Evolutionary conservation across 2,113 vertebrate genomes (phyloP), one percentile per base, ranked within the genome.

Genomic region (Hucho hucho): DNA sequence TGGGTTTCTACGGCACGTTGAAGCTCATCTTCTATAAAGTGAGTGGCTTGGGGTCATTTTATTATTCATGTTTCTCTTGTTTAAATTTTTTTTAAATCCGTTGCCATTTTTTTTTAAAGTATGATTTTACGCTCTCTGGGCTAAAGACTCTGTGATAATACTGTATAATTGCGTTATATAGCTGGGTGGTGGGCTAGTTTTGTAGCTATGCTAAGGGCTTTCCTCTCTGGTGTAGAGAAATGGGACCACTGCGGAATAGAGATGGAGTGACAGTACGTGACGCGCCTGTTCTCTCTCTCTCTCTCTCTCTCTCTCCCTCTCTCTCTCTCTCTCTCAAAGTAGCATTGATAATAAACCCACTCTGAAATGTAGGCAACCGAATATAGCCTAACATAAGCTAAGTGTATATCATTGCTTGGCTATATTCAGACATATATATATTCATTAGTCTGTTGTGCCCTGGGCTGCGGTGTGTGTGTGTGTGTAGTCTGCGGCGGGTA

Each of bases 11-110:
- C 95, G 96, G 96, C 89, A 96, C 95, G 88, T 91, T 97, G 92
- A 98, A 98, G 93, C 97, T 97, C 94, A 97, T 98, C 91, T 98
- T 98, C 94, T 96, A 95, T 90, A 97, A 98, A 95, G 96, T 97
- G 93, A 97, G 96, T 95, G 91, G 59, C 2, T 32, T 1, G 24
- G 65, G 69, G 29, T 1, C 29, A 43, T 12, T 16, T 16, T 1
- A 1, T 0, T 0, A 5, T 0, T 5, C 0, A 5, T 29, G 1
- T 32, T 9, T 3, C 6, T 22, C 26, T n/a, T n/a, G n/a, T n/a
- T n/a, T n/a, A n/a, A n/a, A 29, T 18, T 14, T 65, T 1, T 4
- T 13, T 14, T 26, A 61, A n/a, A n/a, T 32, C 22, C 64, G 3
- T 25, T 59, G 56, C 1, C 11, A 22, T n/a, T 43, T 49, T 14